These are phyloP conservation scores for Nibea albiflora DNA, from an alignment of 2,113 vertebrate species.

Conservation along the genomic window DNA sequence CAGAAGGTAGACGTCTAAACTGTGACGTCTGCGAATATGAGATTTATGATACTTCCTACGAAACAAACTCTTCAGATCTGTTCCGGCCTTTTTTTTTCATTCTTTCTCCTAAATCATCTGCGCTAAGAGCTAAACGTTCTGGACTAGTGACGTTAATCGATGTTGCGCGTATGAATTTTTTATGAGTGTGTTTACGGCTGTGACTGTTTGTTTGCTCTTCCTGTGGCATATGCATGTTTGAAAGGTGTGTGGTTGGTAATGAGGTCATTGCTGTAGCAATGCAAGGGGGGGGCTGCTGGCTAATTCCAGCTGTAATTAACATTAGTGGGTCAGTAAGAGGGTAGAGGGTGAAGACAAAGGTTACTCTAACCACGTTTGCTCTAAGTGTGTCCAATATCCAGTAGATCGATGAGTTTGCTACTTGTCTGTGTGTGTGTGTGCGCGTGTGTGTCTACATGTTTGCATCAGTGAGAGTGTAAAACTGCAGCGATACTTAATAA, in stretches of 20 bases:
- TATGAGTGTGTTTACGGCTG: conserved; percentile 67
- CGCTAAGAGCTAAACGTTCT: conserved; percentile 30
- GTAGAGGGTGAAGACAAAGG: conserved; percentile 70
- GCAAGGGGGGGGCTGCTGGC: conserved; percentile 69
- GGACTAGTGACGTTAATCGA: conserved; percentile 41
- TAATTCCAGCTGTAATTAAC: conserved; percentile 83
- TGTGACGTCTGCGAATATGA: conserved; percentile 26
- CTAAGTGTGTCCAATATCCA: conserved; percentile 28
- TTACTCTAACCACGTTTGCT: conserved; percentile 54
- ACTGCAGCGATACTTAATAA: conserved; percentile 37
- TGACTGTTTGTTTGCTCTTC: conserved; percentile 56
- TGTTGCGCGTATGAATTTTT: conserved; percentile 64
- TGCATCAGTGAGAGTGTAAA: conserved; percentile 34
- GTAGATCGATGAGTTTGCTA: conserved; percentile 27
- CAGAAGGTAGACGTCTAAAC: conserved; percentile 2
- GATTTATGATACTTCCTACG: conserved; percentile 22
- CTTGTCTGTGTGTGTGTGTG: conserved; percentile 18
- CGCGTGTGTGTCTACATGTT: not conserved
- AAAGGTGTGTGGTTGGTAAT: conserved; percentile 69
- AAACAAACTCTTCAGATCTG: conserved; percentile 29
- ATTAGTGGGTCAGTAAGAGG: conserved; percentile 79
- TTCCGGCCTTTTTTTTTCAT: conserved; percentile 3
- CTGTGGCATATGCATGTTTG: conserved; percentile 32
- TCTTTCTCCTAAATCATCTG: conserved; percentile 8
- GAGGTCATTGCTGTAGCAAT: conserved; percentile 74